Conservation (phyloP, 2,888 invertebrate species). For the Mechanitis mazaeus region DNA sequence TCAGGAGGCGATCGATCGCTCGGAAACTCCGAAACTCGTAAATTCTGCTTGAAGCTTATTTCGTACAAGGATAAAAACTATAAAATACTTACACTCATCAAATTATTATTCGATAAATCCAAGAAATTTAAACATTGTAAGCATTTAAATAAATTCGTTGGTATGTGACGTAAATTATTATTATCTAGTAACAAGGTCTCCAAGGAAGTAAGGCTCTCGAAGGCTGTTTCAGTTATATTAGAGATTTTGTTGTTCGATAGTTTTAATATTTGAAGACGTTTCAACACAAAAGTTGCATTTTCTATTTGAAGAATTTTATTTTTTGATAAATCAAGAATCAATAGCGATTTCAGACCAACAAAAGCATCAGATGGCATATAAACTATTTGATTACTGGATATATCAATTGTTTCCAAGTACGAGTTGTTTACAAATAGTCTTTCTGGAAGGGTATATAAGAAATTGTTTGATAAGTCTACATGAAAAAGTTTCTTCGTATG, state of each 20-base stretch:
- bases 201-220: conserved; percentile 68
- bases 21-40: too few relatives aligned
- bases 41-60: background rate
- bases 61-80: conserved; percentile 10
- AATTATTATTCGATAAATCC: conserved; percentile 75
- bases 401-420: conserved; percentile 78
- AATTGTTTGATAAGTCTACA: conserved; percentile 82
- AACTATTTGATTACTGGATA: conserved; percentile 80
- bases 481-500: conserved; percentile 79
- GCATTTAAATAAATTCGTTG: conserved; percentile 65
- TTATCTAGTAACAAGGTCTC: conserved; percentile 74
- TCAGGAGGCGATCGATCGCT: background rate
- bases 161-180: conserved; percentile 72
- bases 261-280: conserved; percentile 78
- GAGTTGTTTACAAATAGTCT: conserved; percentile 77
- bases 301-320: conserved; percentile 80
- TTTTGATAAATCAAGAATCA: conserved; percentile 82
- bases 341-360: conserved; percentile 73
- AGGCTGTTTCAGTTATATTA: conserved; percentile 75
- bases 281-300: conserved; percentile 76
- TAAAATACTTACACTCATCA: conserved; percentile 60
- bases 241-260: conserved; percentile 82
- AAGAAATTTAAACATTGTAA: conserved; percentile 69
- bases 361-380: conserved; percentile 78
- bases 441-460: conserved; percentile 74